A percentile compares a stretch with the other conserved stretches of the same genome.
These are phyloP conservation scores for Apocrypta bakeri DNA, from an alignment of 1,140 invertebrate species.

Conservation along the genomic window DNA sequence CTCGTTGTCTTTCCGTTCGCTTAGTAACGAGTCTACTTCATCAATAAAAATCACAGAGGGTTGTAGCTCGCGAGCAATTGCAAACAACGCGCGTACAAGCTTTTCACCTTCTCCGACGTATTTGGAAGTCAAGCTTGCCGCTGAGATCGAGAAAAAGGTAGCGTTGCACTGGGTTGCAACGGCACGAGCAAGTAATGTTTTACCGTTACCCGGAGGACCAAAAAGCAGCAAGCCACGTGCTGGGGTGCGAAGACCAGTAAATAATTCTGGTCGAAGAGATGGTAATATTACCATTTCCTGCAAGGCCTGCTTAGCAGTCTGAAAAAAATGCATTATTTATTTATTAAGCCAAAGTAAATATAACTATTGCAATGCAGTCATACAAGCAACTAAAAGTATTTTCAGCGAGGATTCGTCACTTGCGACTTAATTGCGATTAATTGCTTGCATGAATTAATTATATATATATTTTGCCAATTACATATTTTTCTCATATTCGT, in stretches of 20 bases:
- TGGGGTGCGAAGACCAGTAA: conserved; percentile 91
- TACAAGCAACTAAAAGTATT: too few species aligned
- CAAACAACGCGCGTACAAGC: conserved; percentile 95
- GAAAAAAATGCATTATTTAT: conserved; percentile 52
- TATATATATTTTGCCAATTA: too few species aligned
- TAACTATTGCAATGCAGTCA: too few species aligned
- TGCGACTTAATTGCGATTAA: too few species aligned
- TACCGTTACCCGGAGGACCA: conserved; percentile 95
- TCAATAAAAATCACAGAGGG: conserved; percentile 98
- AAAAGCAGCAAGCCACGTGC: conserved; percentile 95
- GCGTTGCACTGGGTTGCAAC: conserved; percentile 94
- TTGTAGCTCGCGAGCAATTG: conserved; percentile 93
- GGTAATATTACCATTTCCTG: conserved; percentile 98
- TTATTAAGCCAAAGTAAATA: not conserved
- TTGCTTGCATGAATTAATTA: too few species aligned
- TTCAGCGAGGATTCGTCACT: too few species aligned
- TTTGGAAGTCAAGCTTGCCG: conserved; percentile 98
- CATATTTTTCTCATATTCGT: too few species aligned
- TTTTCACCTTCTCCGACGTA: conserved; percentile 99
- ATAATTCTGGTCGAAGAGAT: conserved; percentile 94
- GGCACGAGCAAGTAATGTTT: conserved; percentile 92
- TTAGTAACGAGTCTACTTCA: conserved; percentile 96
- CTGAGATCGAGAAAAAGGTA: conserved; percentile 98
- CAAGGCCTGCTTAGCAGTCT: conserved; percentile 94
- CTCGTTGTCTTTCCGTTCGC: conserved; percentile 92